A percentile compares a stretch with the other conserved stretches of the same genome.
These are phyloP conservation scores for Aspidiotus destructor DNA, from an alignment of 2,888 invertebrate species.

Conservation along the genomic window DNA sequence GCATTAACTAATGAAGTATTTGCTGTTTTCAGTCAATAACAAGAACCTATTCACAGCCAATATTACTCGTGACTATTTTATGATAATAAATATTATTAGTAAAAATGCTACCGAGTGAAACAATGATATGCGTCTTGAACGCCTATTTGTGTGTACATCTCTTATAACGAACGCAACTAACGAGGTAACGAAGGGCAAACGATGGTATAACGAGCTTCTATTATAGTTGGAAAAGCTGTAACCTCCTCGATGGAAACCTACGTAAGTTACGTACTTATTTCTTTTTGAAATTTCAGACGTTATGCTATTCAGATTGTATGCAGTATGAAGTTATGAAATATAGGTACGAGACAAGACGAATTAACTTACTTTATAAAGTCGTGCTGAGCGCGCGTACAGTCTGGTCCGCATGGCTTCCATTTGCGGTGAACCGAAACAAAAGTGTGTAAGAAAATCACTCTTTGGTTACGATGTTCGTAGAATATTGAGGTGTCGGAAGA, in stretches of 20 bases:
- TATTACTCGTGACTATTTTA: constrained; percentile 1
- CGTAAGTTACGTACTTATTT: background rate
- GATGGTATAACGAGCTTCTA: background rate
- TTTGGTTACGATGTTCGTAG: too few species aligned
- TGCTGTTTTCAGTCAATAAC: constrained; percentile 4
- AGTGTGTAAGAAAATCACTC: too few species aligned
- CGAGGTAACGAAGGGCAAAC: constrained; percentile 2
- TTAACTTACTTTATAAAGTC: too few species aligned
- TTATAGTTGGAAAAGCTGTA: background rate
- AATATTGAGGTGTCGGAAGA: too few species aligned
- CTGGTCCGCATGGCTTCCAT: too few species aligned
- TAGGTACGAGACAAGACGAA: too few species aligned
- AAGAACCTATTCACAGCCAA: background rate
- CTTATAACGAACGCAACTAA: background rate
- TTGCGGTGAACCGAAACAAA: too few species aligned
- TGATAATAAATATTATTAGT: background rate
- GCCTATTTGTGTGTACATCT: background rate
- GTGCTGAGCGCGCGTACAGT: too few species aligned
- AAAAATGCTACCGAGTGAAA: background rate
- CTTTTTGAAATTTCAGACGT: too few species aligned
- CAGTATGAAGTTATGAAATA: too few species aligned
- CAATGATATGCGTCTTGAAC: background rate
- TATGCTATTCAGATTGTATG: too few species aligned
- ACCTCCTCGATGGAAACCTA: background rate
- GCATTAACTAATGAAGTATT: constrained; percentile 4